Evolutionary conservation across 2,113 vertebrate genomes (phyloP), one percentile per base, ranked within the genome.

Genomic region (Lota lota): DNA sequence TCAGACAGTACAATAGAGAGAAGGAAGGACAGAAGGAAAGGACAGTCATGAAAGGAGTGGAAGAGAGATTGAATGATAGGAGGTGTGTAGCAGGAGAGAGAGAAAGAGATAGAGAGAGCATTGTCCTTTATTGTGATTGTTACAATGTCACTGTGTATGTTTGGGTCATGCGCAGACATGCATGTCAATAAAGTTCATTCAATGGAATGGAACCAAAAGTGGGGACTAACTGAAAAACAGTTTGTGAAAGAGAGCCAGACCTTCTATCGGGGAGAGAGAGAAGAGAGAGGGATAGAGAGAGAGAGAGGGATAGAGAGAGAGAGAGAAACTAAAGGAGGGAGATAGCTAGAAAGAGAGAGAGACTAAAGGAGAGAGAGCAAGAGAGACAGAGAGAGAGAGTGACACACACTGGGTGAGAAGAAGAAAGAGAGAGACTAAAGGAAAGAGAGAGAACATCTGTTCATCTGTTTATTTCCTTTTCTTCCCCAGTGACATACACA

Each of bases 391-490:
- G 62, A 47, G 24, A n/a, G 61, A 63, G 33, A 63, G 15, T 36
- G 24, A 33, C 4, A 8, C 24, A 63, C 1, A 22, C 21, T 4
- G 22, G 8, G 22, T 22, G 22, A 28, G 22, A 17, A 16, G 22
- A 59, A 1, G 2, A 33, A 22, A n/a, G 20, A 63, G 18, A 63
- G 17, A 12, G 28, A 61, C 12, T 21, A 57, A 36, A 66, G 50
- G 54, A 59, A 16, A 64, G 61, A 77, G 66, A 33, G 76, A 73
- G 82, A 88, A 89, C 88, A 90, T 88, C 88, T 89, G 85, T 79
- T 85, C 83, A 82, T 87, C 85, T 86, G 88, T 87, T 88, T 84
- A 86, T 86, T 84, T 88, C 83, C 79, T 83, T 78, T 71, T 87
- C 79, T 83, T 86, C 90, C 83, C 81, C 61, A 18, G 81, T 90